Conservation (phyloP, 2,113 vertebrate species). For the Pygoscelis antarcticus region DNA sequence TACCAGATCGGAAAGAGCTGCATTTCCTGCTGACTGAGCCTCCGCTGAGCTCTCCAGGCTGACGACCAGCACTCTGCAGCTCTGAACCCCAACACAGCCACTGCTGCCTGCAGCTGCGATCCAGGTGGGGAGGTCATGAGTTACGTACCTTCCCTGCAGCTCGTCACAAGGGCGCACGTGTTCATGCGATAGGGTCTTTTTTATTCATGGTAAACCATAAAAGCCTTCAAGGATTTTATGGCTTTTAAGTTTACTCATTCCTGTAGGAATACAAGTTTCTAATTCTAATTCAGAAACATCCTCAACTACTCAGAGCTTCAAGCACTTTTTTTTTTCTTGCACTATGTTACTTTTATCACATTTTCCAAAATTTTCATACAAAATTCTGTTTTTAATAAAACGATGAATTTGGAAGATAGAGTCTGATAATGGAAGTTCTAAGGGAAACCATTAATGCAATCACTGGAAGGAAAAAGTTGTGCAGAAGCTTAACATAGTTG, state of each 20-base stretch:
- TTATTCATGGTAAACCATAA: background rate
- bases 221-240: background rate
- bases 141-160: background rate
- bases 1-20: background rate
- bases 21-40: background rate
- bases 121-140: background rate
- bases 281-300: background rate
- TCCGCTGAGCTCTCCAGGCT: background rate
- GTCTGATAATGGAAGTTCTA: background rate
- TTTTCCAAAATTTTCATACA: background rate
- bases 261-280: background rate
- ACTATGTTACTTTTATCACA: background rate
- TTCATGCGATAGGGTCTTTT: background rate
- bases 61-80: background rate
- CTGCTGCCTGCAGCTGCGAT: too few species aligned
- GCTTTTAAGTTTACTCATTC: background rate
- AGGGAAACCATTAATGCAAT: background rate
- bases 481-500: background rate
- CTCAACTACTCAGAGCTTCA: background rate
- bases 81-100: accelerated
- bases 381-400: background rate
- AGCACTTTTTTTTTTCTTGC: background rate
- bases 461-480: background rate
- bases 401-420: background rate
- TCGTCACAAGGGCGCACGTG: accelerated